phyloP scores from a whole-genome alignment of 2,797 vertebrate species.

The Sylvilagus floridanus region DNA sequence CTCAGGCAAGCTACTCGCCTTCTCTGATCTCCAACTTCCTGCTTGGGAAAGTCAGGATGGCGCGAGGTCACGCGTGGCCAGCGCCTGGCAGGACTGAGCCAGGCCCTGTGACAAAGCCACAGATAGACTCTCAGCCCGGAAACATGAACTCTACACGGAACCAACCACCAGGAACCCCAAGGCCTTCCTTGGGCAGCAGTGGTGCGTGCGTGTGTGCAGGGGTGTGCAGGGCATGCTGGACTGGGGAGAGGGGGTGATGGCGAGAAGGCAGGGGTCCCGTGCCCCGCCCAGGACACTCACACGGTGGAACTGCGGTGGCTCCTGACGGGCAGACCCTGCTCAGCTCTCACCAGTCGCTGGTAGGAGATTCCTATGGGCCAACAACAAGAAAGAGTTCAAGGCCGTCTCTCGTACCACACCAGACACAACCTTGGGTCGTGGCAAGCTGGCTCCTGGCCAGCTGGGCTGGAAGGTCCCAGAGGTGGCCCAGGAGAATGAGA shows the following conservation, averaged over 20 bases:
- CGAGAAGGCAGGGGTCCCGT: too few species aligned
- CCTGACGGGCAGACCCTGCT: slow-evolving; percentile 92
- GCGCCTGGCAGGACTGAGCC: neutral
- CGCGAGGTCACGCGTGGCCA: neutral
- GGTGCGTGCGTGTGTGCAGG: neutral
- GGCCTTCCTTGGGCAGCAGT: neutral
- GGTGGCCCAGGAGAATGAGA: neutral
- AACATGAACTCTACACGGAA: neutral
- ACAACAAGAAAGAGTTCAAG: neutral
- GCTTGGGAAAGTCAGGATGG: neutral
- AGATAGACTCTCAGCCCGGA: neutral
- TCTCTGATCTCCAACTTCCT: slow-evolving; percentile 52
- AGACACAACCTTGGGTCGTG: accelerated
- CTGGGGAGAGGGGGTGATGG: too few species aligned
- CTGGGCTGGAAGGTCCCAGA: accelerated
- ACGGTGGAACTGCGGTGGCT: slow-evolving; percentile 91
- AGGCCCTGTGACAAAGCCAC: neutral
- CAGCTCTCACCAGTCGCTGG: slow-evolving; percentile 95
- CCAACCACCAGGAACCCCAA: neutral
- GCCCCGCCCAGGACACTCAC: slow-evolving; percentile 87
- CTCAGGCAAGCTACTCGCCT: neutral
- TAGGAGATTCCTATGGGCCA: slow-evolving; percentile 93
- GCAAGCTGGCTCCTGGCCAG: accelerated
- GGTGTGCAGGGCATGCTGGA: too few species aligned
- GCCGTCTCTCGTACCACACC: neutral